Evolutionary conservation across 2,113 vertebrate genomes (phyloP).

Genomic region (Acanthisitta chloris): DNA sequence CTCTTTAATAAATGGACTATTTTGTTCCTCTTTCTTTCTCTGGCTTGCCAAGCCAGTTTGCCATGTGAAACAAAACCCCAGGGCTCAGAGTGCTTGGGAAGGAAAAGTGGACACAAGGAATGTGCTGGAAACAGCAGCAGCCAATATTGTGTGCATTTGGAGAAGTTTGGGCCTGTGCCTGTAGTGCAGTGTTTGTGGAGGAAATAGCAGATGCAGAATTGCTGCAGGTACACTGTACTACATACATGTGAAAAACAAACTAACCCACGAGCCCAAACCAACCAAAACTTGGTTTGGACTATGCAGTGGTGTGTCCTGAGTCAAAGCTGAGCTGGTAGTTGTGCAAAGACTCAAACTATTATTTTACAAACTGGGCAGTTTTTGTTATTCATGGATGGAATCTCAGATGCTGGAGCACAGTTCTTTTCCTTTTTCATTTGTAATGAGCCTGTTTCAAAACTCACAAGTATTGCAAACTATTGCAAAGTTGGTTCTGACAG

Average conservation of each 20-base stretch:
- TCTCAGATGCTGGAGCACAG: background rate
- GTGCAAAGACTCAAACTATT: background rate
- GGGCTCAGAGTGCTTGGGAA: background rate
- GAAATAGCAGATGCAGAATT: background rate
- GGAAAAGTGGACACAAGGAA: background rate
- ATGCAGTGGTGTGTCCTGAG: background rate
- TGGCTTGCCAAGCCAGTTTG: background rate
- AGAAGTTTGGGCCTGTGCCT: background rate
- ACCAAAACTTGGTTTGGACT: too few relatives aligned
- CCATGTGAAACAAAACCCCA: background rate
- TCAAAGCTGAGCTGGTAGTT: background rate
- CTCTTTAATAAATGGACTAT: background rate
- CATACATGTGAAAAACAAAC: background rate
- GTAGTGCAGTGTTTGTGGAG: background rate
- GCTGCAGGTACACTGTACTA: background rate
- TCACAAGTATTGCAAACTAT: conserved; percentile 23
- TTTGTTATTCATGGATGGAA: background rate
- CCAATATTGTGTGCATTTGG: background rate
- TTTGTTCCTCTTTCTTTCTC: background rate
- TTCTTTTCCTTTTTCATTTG: background rate
- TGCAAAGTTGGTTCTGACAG: conserved; percentile 62
- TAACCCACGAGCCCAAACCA: background rate
- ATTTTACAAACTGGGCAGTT: background rate
- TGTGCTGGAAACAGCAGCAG: background rate
- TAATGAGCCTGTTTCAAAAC: conserved; percentile 36